A percentile compares a stretch with the other conserved stretches of the same genome.
These are phyloP conservation scores for Parus major DNA, from an alignment of 2,113 vertebrate genomes.

Conservation along the genomic window DNA sequence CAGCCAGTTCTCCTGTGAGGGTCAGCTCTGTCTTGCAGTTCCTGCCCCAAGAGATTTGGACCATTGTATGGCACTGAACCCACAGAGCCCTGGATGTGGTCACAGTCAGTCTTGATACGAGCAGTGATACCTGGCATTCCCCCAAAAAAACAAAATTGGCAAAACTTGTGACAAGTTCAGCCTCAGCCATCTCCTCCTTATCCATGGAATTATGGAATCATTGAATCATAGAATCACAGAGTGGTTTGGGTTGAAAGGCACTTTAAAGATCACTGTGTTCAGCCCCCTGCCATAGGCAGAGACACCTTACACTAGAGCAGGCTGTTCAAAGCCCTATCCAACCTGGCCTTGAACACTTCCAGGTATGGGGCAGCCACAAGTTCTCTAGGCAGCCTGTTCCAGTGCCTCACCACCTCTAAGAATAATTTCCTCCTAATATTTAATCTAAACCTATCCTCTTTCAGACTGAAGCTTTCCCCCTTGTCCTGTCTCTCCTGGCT, in stretches of 20 bases:
- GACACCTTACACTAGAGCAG: not conserved
- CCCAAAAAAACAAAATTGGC: not conserved
- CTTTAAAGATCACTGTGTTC: rapidly evolving
- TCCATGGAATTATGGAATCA: not conserved
- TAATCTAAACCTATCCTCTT: not conserved
- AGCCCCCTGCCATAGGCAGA: too few species aligned
- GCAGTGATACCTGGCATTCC: not conserved
- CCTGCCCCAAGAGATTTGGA: rapidly evolving
- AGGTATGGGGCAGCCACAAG: not conserved
- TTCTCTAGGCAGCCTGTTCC: not conserved
- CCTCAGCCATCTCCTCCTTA: not conserved
- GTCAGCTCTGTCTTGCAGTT: rapidly evolving
- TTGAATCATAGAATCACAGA: not conserved
- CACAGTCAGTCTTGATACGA: not conserved
- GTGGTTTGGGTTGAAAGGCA: not conserved
- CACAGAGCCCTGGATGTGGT: not conserved
- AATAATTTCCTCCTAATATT: not conserved
- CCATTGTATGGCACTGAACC: not conserved
- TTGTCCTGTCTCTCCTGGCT: not conserved
- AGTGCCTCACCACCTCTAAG: not conserved
- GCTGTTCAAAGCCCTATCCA: not conserved
- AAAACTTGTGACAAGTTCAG: not conserved
- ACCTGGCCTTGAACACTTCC: not conserved
- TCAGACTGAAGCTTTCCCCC: not conserved
- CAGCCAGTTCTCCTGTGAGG: not conserved